Conservation (phyloP, 64 coral and sea anemone species). For the Pocillopora verrucosa region DNA sequence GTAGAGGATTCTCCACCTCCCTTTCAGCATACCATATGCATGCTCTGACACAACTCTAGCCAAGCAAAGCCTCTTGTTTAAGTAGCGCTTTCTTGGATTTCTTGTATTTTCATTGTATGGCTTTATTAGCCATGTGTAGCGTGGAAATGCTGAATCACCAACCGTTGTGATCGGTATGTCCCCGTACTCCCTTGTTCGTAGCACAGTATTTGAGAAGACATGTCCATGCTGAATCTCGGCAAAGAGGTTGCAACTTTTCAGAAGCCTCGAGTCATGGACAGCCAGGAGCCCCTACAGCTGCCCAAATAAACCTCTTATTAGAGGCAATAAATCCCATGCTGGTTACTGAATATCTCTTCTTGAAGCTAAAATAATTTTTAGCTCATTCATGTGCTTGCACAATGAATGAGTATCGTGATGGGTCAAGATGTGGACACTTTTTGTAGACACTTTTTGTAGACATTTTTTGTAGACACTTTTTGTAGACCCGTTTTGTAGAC, state of each 20-base stretch:
- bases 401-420: too few relatives aligned
- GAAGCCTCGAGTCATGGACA: conserved; percentile 54
- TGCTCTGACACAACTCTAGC: conserved; percentile 85
- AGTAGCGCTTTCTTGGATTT: conserved; percentile 53
- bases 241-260: conserved; percentile 48
- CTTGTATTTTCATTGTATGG: conserved; percentile 56
- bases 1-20: conserved; percentile 41
- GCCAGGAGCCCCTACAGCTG: conserved; percentile 59
- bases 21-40: conserved; percentile 71
- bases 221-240: conserved; percentile 49
- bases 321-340: conserved; percentile 52
- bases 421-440: too few relatives aligned
- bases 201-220: conserved; percentile 38
- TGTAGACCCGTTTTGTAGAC: too few relatives aligned
- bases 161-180: conserved; percentile 59
- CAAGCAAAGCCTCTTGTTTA: conserved; percentile 64
- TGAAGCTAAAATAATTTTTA: conserved; percentile 67
- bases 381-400: too few relatives aligned
- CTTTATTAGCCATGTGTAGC: conserved; percentile 60
- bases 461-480: too few relatives aligned
- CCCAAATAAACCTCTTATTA: conserved; percentile 66
- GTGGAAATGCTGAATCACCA: conserved; percentile 65
- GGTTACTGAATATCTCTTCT: conserved; percentile 64
- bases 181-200: conserved; percentile 47
- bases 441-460: too few relatives aligned